These are phyloP conservation scores for Tachystola acroxantha DNA, from an alignment of 2,888 invertebrate species.

Conservation along the genomic window DNA sequence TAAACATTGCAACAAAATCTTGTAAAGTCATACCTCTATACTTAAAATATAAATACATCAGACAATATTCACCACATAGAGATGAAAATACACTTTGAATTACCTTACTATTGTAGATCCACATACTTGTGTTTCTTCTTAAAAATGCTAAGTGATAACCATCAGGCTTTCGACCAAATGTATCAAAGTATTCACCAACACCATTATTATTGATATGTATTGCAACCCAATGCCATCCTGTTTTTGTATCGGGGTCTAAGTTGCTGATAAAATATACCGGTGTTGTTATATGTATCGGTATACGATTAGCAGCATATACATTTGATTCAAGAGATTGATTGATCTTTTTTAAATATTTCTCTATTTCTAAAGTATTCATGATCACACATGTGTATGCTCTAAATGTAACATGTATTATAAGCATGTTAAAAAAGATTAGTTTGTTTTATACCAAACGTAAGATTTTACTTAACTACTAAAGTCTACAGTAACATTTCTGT, in stretches of 20 bases:
- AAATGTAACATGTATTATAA: too few relatives aligned
- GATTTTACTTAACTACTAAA: conserved; percentile 9
- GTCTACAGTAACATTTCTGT: conserved; percentile 9
- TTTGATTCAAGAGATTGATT: conserved; percentile 3
- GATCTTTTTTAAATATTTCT: conserved; percentile 3
- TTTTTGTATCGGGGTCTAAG: conserved; percentile 17
- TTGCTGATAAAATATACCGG: conserved; percentile 11
- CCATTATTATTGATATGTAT: conserved; percentile 13
- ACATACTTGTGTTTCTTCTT: conserved; percentile 13
- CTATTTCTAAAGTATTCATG: conserved; percentile 8
- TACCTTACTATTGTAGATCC: conserved; percentile 13
- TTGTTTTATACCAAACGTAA: neutral
- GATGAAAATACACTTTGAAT: conserved; percentile 3
- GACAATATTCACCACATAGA: conserved; percentile 8
- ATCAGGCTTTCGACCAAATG: conserved; percentile 13
- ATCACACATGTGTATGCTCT: neutral
- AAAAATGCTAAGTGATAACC: conserved; percentile 13
- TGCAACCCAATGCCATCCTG: conserved; percentile 23
- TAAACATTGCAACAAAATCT: neutral
- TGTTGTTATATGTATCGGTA: conserved; percentile 1
- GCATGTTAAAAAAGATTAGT: neutral
- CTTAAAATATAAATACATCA: conserved; percentile 9
- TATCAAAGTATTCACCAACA: conserved; percentile 20
- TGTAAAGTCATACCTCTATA: conserved; percentile 2
- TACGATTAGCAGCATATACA: conserved; percentile 12